Conservation (phyloP, 2,113 vertebrate species). For the Egretta garzetta region DNA sequence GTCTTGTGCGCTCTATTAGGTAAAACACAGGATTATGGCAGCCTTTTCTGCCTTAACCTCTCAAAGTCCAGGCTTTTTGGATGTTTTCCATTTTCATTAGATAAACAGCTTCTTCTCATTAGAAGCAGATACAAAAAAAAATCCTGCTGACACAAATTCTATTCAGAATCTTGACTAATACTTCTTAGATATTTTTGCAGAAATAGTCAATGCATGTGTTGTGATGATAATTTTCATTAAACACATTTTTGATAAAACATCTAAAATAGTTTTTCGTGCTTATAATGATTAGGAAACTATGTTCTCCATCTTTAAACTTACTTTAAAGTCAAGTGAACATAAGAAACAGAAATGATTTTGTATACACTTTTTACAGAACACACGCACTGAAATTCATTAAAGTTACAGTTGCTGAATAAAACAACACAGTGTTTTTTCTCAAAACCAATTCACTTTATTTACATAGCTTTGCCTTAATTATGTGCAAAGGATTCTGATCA, state of each 20-base stretch:
- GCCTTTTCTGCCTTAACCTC: background rate
- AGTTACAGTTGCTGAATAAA: background rate
- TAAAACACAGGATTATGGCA: background rate
- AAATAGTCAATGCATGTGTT: background rate
- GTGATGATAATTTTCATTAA: background rate
- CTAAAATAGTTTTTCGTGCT: background rate
- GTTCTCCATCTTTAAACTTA: background rate
- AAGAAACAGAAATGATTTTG: background rate
- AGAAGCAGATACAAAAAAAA: constrained; percentile 36
- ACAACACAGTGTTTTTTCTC: background rate
- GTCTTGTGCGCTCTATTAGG: background rate
- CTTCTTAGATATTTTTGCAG: background rate
- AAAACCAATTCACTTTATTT: background rate
- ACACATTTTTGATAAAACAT: background rate
- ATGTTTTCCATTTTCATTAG: constrained; percentile 38
- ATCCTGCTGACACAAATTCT: background rate
- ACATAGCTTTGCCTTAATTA: background rate
- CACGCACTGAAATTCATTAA: background rate
- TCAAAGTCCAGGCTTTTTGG: constrained; percentile 5
- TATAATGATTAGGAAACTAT: background rate
- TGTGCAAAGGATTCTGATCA: background rate
- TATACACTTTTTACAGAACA: background rate
- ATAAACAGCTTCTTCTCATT: constrained; percentile 50
- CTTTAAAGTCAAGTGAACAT: background rate
- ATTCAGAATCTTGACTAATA: background rate